phyloP scores from a whole-genome alignment of 2,113 vertebrate species.

The Dissostichus mawsoni region DNA sequence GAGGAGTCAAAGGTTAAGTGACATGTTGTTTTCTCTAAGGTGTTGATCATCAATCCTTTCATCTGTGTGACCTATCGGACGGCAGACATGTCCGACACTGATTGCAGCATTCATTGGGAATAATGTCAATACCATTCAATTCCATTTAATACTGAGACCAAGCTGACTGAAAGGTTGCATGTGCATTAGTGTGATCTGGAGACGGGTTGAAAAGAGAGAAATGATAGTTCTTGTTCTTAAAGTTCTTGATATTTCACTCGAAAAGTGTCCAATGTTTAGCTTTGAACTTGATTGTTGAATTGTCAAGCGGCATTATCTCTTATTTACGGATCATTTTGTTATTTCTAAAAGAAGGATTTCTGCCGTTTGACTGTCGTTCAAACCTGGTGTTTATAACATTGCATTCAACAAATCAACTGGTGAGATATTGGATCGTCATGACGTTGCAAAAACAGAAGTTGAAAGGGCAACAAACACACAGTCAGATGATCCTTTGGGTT shows the following conservation, averaged over 20 bases:
- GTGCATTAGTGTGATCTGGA: background rate
- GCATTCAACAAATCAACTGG: too few species aligned
- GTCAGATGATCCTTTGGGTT: too few species aligned
- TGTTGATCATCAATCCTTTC: background rate
- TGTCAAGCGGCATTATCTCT: background rate
- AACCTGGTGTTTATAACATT: background rate
- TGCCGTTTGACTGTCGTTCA: background rate
- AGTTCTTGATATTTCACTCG: background rate
- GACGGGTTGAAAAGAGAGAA: background rate
- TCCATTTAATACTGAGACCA: background rate
- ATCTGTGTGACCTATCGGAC: slow-evolving; percentile 20
- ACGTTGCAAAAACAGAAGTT: too few species aligned
- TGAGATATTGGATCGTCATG: too few species aligned
- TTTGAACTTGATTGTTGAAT: background rate
- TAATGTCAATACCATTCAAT: slow-evolving; percentile 14
- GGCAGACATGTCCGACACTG: slow-evolving; percentile 1
- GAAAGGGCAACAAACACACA: too few species aligned
- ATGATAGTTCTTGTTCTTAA: background rate
- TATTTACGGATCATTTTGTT: background rate
- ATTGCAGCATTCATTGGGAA: slow-evolving; percentile 8
- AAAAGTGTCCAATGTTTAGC: background rate
- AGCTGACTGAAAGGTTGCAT: slow-evolving; percentile 16
- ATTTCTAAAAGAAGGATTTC: background rate
- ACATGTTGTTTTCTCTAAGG: background rate
- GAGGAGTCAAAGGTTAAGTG: background rate